Evolutionary conservation across 2,797 vertebrate genomes (phyloP).

Genomic region (Sebastes alutus): DNA sequence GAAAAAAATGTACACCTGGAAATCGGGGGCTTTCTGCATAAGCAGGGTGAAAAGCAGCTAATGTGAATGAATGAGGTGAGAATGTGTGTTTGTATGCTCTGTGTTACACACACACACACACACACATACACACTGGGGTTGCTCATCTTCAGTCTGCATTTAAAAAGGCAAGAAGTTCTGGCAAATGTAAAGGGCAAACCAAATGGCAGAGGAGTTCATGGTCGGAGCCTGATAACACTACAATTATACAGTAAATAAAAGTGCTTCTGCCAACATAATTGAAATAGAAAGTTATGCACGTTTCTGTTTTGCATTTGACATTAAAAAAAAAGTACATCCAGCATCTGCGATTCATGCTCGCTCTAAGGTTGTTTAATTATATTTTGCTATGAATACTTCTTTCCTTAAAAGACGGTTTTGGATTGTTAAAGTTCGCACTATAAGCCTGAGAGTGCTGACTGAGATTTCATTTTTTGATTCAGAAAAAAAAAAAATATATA

Average conservation of each 20-base stretch:
- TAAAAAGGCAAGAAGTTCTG: slow-evolving; percentile 57
- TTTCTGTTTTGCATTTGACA: slow-evolving; percentile 35
- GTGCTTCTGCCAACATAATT: not conserved
- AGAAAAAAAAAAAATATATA: not conserved
- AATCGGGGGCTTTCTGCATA: slow-evolving; percentile 78
- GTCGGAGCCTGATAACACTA: slow-evolving; percentile 35
- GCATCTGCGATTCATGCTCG: not conserved
- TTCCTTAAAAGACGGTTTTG: not conserved
- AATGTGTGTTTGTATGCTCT: slow-evolving; percentile 50
- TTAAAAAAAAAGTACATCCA: not conserved
- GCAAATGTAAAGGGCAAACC: slow-evolving; percentile 56
- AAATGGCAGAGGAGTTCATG: slow-evolving; percentile 58
- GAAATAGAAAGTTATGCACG: not conserved
- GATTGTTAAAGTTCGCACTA: not conserved
- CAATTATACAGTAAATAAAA: slow-evolving; percentile 44
- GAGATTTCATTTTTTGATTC: not conserved
- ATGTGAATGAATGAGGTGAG: slow-evolving; percentile 67
- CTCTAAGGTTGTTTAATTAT: not conserved
- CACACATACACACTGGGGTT: not conserved
- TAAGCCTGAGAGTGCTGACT: not conserved
- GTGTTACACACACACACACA: not conserved
- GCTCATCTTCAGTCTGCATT: slow-evolving; percentile 50
- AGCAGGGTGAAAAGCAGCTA: slow-evolving; percentile 67
- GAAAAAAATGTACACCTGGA: slow-evolving; percentile 81
- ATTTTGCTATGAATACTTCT: not conserved